Base-by-base conservation (phyloP, 1,140 invertebrate genomes). In the Zaprionus capensis region DNA sequence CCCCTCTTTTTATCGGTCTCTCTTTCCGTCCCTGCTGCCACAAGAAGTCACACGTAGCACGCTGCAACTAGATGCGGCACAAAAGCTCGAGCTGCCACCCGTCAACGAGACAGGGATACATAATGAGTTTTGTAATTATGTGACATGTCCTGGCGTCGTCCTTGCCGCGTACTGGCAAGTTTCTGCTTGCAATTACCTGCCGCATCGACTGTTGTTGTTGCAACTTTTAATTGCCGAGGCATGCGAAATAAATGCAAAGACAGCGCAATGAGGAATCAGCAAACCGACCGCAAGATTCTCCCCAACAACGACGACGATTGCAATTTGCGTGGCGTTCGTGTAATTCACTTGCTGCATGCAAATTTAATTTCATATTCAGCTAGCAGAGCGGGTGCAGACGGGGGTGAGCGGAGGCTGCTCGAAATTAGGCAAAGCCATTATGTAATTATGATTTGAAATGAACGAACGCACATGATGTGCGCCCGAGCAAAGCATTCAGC, bases 101-200 rank as follows among this genome's bases (percentile, higher is more conserved):
- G 41, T n/a, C 57, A 57, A 69, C 31, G 64, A 73, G 68, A 71
- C 56, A 68, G 64, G 53, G 55, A 73, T 57, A 71, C 78, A 74
- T 88, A 88, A 88, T 90, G 84, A 88, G 85, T 90, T 88, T 76
- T 65, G 84, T 73, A 88, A 88, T 88, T 88, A 88, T 70, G 67
- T 15, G 15, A 24, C 41, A 69, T 67, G 56, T 68, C 76, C 51
- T 62, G 57, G 15, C 9, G 61, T 53, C 65, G 41, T 46, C 41
- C 41, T 46, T 4, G 56, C 20, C 46, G 46, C 20, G 22, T 56
- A 69, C 73, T 77, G 69, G 49, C 64, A 64, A 67, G 46, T 68
- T 72, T 24, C 51, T 57, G 49, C 65, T 41, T 46, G 81, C 78
- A 78, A 84, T 85, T 85, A 87, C 80, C 84, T 71, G 81, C 81